Conservation (phyloP, 1,140 invertebrate species). For the Teleopsis dalmanni region DNA sequence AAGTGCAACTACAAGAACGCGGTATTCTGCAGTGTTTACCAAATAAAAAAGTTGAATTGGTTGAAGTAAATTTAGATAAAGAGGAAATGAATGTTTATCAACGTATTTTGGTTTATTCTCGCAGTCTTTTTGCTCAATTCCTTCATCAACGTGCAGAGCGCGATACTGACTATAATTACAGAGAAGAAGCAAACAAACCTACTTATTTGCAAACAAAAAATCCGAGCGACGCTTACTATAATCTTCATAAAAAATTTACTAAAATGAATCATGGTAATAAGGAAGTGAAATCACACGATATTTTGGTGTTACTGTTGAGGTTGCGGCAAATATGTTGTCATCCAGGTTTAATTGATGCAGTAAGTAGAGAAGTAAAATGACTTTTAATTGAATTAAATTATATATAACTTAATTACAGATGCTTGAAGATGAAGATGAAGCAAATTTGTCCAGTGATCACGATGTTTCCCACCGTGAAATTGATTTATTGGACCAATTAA, state of each 20-base stretch:
- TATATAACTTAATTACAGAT: slow-evolving; percentile 41
- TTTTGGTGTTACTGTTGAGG: slow-evolving; percentile 74
- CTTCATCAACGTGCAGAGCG: slow-evolving; percentile 65
- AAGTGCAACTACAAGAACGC: slow-evolving; percentile 60
- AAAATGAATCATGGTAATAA: slow-evolving; percentile 50
- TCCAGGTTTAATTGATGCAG: slow-evolving; percentile 61
- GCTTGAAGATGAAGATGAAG: slow-evolving; percentile 49
- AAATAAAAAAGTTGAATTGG: slow-evolving; percentile 51
- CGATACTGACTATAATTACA: slow-evolving; percentile 42
- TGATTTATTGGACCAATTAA: slow-evolving; percentile 55
- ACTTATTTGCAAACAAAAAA: slow-evolving; percentile 36
- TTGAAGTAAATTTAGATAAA: slow-evolving; percentile 54
- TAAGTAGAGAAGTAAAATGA: slow-evolving; percentile 8
- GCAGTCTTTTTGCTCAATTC: slow-evolving; percentile 66
- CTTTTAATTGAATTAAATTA: background rate
- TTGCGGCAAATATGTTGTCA: slow-evolving; percentile 85
- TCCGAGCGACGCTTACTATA: slow-evolving; percentile 46
- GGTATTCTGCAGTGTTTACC: slow-evolving; percentile 58
- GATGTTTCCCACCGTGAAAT: slow-evolving; percentile 43
- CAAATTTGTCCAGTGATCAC: slow-evolving; percentile 41
- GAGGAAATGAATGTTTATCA: slow-evolving; percentile 73
- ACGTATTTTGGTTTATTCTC: slow-evolving; percentile 64
- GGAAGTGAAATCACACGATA: slow-evolving; percentile 63
- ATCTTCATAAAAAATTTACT: slow-evolving; percentile 55
- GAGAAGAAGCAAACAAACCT: slow-evolving; percentile 18